Conservation (phyloP, 2,797 vertebrate genomes). For the Gila robusta region DNA sequence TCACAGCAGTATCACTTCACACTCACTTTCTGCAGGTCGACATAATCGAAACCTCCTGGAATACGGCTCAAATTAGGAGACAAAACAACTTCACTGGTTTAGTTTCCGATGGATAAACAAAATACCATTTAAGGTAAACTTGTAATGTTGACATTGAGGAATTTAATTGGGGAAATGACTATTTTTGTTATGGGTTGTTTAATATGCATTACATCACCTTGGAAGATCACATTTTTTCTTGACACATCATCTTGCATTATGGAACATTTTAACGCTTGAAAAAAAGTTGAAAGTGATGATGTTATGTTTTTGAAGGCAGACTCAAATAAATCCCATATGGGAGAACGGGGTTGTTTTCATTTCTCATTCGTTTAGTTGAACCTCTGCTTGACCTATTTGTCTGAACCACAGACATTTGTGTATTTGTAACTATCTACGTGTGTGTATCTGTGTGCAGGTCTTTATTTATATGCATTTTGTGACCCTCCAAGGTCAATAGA, state of each 20-base stretch:
- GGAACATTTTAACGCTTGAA: not conserved
- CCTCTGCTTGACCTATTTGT: constrained; percentile 30
- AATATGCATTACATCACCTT: constrained; percentile 9
- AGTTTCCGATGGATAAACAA: not conserved
- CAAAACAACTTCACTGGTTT: constrained; percentile 11
- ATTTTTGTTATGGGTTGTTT: not conserved
- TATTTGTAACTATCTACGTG: not conserved
- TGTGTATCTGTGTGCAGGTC: not conserved
- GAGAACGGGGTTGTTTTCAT: constrained; percentile 30
- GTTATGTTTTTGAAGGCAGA: constrained; percentile 33
- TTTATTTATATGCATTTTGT: constrained; percentile 14
- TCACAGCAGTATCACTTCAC: constrained; percentile 30
- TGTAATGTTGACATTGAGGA: not conserved
- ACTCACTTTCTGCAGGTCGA: constrained; percentile 37
- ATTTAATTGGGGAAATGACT: not conserved
- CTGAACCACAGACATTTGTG: not conserved
- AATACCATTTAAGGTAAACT: constrained; percentile 24
- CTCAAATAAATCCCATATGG: constrained; percentile 49
- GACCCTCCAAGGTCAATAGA: constrained; percentile 2
- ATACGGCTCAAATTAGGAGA: constrained; percentile 4
- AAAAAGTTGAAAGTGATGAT: constrained; percentile 18
- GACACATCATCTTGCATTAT: not conserved
- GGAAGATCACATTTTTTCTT: not conserved
- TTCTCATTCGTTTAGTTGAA: constrained; percentile 33
- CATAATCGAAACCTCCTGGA: constrained; percentile 39